Evolutionary conservation across 2,797 vertebrate species (phyloP).

Genomic region (Podarcis siculus): DNA sequence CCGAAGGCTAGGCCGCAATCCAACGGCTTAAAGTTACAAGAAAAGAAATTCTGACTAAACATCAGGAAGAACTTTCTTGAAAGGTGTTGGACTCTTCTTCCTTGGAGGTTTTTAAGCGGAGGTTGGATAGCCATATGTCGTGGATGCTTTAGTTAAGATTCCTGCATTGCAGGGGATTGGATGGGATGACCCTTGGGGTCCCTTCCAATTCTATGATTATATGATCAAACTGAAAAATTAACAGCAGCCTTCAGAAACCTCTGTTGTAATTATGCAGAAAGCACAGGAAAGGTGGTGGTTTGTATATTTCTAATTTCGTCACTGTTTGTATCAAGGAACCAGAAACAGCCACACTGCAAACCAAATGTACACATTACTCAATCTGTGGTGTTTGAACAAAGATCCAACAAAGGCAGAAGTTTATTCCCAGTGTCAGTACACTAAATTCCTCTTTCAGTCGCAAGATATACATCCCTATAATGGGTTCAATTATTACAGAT

Average conservation of each 20-base stretch:
- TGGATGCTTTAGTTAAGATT: no score
- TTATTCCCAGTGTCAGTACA: neutral
- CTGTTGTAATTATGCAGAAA: neutral
- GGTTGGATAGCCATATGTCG: no score
- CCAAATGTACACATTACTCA: neutral
- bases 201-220: no score
- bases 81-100: no score
- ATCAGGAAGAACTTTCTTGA: no score
- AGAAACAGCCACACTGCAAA: neutral
- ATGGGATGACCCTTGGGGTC: no score
- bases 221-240: neutral
- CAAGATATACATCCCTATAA: neutral
- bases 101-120: no score
- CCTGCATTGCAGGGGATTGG: no score
- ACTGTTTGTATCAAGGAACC: neutral
- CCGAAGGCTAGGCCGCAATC: no score
- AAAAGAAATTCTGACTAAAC: no score
- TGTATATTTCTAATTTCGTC: neutral
- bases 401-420: neutral
- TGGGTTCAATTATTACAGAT: neutral
- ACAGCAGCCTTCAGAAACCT: neutral
- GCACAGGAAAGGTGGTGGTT: neutral
- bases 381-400: neutral
- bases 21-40: no score
- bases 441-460: neutral